Evolutionary conservation across 2,888 invertebrate species (phyloP), one percentile per base, ranked within the genome.

Genomic region (Apoda limacodes): DNA sequence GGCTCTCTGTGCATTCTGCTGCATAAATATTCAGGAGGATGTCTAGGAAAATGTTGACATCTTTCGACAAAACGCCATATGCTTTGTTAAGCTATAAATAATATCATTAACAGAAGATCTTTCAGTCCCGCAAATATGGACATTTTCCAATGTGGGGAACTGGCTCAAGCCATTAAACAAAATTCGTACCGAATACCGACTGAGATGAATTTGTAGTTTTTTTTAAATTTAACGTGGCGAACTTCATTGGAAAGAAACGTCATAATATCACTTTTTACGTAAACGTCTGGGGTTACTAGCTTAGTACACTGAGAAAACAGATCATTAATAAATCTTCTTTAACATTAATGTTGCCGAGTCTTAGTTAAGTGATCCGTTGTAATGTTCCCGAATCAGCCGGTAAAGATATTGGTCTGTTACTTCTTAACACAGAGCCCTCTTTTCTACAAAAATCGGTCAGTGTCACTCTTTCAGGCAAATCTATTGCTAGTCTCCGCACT

Each of bases 81-180:
- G 9, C 45, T 48, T 2, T 11, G 31, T 2, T 43, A 34, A 13
- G 35, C 34, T 1, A 45, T 32, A n/a, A n/a, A n/a, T n/a, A 2
- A 39, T 30, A 4, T 21, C 22, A 9, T 43, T 40, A 5, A n/a
- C n/a, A n/a, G n/a, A n/a, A n/a, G n/a, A 28, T 32, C 60, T 45
- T 19, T 52, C 52, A 21, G 51, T 55, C 28, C 60, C 60, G 22
- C 55, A 51, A 29, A 60, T 50, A 21, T 61, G 58, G 7, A 61
- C 43, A 14, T 61, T 60, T 28, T 61, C 56, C 14, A 61, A 43
- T 13, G 34, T 46, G 1, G 36, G 5, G 32, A 58, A 60, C 5
- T 38, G 40, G 14, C 50, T 46, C 9, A 61, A 30, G 13, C 50
- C 47, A 2, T 41, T 41, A 25, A 61, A 60, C 13, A 61, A 30